Base-by-base conservation (phyloP, 2,113 vertebrate species). In the Gallinago media region DNA sequence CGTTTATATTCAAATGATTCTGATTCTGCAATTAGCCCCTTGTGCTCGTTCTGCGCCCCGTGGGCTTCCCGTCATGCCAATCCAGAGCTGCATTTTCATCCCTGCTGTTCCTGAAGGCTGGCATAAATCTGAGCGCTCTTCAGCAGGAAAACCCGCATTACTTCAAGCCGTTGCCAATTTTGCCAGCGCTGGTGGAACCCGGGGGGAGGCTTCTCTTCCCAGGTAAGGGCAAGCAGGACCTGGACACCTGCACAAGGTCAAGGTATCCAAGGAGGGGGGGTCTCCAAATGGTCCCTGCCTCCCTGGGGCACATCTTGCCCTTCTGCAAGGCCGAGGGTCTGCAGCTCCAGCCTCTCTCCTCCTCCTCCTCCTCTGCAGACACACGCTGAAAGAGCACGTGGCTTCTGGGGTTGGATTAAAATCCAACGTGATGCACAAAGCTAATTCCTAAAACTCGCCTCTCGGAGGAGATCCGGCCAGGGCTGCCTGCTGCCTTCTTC, bases 11-110 rank as follows among this genome's bases (percentile, higher is more conserved):
- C 75, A 86, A 80, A 96, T 86, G 72, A 91, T 56, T 84, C 79
- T 91, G 68, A 92, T 92, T 94, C 86, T 87, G 85, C 94, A 88
- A 88, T 93, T 88, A 96, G 94, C 76, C 92, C 75, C 83, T 91
- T 65, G 72, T 25, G 52, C 90, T 94, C 4, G 29, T 44, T 90
- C 92, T 89, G 85, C 2, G 8, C 94, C 85, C 83, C 0, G n/a
- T 84, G 88, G 94, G 92, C 90, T 95, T 95, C 94, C 61, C 47
- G 0, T 86, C 92, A 93, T n/a, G 85, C 62, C 89, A 93, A 77
- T 80, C 59, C 90, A 55, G 92, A 82, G 92, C 82, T 88, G 93
- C 78, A 25, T 93, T 95, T 94, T 77, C 88, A 94, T 89, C 59
- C 88, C 90, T 38, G 87, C 74, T 92, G 92, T 14, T 96, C 62